Conservation (phyloP, 1,140 invertebrate genomes). For the Atta colombica region DNA sequence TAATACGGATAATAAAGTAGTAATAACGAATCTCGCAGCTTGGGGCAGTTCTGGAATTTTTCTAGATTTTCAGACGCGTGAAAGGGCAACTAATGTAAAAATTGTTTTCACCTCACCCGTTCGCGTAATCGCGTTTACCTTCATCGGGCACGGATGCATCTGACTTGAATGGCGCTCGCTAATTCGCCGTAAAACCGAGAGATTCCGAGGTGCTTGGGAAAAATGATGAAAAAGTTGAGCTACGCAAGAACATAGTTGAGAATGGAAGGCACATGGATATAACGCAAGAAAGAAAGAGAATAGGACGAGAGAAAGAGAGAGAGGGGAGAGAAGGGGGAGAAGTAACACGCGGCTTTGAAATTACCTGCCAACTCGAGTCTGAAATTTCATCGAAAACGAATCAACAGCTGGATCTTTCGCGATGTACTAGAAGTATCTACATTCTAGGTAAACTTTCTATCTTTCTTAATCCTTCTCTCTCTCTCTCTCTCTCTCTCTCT, state of each 20-base stretch:
- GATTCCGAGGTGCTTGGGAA: constrained; percentile 55
- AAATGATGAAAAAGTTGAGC: constrained; percentile 59
- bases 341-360: constrained; percentile 62
- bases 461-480: constrained; percentile 56
- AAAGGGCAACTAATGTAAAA: constrained; percentile 55
- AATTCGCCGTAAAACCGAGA: constrained; percentile 55
- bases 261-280: constrained; percentile 54
- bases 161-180: constrained; percentile 46
- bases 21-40: constrained; percentile 46
- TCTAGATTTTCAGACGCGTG: constrained; percentile 29
- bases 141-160: constrained; percentile 41
- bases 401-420: constrained; percentile 69
- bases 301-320: not conserved
- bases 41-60: constrained; percentile 26
- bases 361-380: constrained; percentile 70
- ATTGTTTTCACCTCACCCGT: constrained; percentile 43
- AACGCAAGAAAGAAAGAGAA: constrained; percentile 40
- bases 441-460: constrained; percentile 50
- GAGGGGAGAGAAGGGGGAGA: not conserved
- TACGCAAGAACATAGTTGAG: constrained; percentile 31
- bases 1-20: constrained; percentile 55
- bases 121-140: constrained; percentile 56
- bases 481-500: constrained; percentile 29
- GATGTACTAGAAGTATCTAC: constrained; percentile 40
- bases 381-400: constrained; percentile 75